Base-by-base conservation (phyloP, 2,113 vertebrate genomes). In the Eidolon helvum region DNA sequence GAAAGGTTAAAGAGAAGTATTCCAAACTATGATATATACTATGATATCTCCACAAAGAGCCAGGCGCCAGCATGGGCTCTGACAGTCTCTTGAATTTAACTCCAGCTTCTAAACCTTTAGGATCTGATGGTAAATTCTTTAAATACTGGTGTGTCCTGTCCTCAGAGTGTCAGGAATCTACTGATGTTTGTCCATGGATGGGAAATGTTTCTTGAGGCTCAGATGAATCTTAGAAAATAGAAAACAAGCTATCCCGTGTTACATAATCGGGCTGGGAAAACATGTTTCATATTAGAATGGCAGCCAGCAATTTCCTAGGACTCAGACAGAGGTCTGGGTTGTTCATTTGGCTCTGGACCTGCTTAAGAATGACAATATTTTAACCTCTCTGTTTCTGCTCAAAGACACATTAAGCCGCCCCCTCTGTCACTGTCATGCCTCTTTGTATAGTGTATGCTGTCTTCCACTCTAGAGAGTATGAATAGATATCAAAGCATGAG, bases 161-260 rank as follows among this genome's bases (percentile, higher is more conserved):
- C 71, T 87, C 63, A 1, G 38, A 83, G 38, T 22, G 57, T 48
- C 14, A 43, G 94, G 28, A 94, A 61, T 50, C 90, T 53, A 43
- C 53, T 40, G n/a, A 48, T 16, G 43, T 63, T 43, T 85, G 85
- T 40, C 50, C 90, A 77, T 38, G 69, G 65, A 71, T 8, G 63
- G 48, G 40, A 93, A 88, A 61, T 15, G n/a, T 91, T 95, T 78
- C 91, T 92, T 48, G 55, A 77, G 55, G 86, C 78, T 50, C 55
- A 59, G 38, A 33, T 48, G 77, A 82, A 94, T 96, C 89, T 96
- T 57, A 83, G 97, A 80, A 96, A 95, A 92, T 21, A 90, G 91
- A 95, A 95, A 95, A 95, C 92, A 89, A 78, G 78, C 72, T 55
- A 82, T 33, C 55, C 82, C 33, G 10, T 1, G 8, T 94, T 94